Conservation (phyloP, 2,888 invertebrate species). For the Agapetus fuscipes region DNA sequence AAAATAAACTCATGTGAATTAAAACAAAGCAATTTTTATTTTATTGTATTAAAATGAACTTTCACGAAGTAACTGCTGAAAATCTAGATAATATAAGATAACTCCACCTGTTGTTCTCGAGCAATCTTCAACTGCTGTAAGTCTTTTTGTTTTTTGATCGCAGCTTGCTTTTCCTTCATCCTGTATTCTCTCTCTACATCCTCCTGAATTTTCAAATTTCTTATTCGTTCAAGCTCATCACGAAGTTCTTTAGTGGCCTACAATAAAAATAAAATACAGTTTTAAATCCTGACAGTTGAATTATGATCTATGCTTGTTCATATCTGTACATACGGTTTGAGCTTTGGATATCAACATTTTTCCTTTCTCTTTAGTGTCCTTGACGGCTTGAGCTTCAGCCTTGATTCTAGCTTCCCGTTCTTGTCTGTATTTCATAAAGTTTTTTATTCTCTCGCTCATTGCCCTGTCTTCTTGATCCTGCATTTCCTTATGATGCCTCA, state of each 20-base stretch:
- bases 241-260: slow-evolving; percentile 43
- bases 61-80: too few relatives aligned
- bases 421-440: slow-evolving; percentile 52
- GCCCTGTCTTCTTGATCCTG: slow-evolving; percentile 58
- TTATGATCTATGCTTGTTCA: background rate
- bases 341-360: slow-evolving; percentile 46
- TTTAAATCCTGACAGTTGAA: background rate
- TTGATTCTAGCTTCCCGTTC: slow-evolving; percentile 49
- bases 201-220: slow-evolving; percentile 42
- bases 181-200: slow-evolving; percentile 63
- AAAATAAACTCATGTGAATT: too few relatives aligned
- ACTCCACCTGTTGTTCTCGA: slow-evolving; percentile 43
- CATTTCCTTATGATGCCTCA: slow-evolving; percentile 49
- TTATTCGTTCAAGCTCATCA: slow-evolving; percentile 41
- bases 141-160: slow-evolving; percentile 45
- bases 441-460: slow-evolving; percentile 52
- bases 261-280: slow-evolving; percentile 1
- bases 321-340: slow-evolving; percentile 34
- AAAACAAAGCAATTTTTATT: too few relatives aligned
- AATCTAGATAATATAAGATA: too few relatives aligned
- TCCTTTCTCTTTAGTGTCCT: slow-evolving; percentile 54
- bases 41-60: too few relatives aligned
- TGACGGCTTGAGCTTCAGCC: slow-evolving; percentile 43
- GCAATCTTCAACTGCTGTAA: slow-evolving; percentile 42
- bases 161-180: slow-evolving; percentile 51